These are phyloP conservation scores for Polyommatus iphigenia DNA, from an alignment of 2,888 invertebrate species.

Conservation along the genomic window DNA sequence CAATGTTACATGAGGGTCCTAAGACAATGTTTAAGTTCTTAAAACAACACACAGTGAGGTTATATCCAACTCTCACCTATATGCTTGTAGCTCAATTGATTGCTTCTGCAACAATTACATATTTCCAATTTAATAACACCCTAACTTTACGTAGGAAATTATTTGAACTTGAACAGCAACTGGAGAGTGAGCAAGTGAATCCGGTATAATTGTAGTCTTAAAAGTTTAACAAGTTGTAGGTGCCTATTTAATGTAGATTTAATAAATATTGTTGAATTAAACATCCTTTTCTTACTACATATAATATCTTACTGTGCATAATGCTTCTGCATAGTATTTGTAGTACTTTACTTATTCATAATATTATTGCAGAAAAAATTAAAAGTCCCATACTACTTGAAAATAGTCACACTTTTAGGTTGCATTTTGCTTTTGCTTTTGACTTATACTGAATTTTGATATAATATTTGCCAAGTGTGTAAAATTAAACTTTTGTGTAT, in stretches of 20 bases:
- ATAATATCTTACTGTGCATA: too few species aligned
- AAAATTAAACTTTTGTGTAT: too few species aligned
- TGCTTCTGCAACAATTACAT: conserved; percentile 80
- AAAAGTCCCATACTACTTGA: too few species aligned
- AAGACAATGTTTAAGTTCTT: conserved; percentile 76
- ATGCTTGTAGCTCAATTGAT: conserved; percentile 76
- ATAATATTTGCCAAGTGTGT: too few species aligned
- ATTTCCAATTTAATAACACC: conserved; percentile 80
- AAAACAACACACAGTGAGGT: conserved; percentile 75
- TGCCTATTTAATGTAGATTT: conserved; percentile 38
- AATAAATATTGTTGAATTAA: conserved; percentile 40
- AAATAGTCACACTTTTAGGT: too few species aligned
- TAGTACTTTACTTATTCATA: too few species aligned
- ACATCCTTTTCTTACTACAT: not conserved
- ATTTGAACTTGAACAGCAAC: conserved; percentile 57
- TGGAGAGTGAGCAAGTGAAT: conserved; percentile 41
- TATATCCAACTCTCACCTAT: conserved; percentile 69
- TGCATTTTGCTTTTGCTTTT: too few species aligned
- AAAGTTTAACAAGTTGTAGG: conserved; percentile 30
- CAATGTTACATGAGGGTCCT: conserved; percentile 80
- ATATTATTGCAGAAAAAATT: too few species aligned
- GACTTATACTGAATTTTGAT: too few species aligned
- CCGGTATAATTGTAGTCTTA: not conserved
- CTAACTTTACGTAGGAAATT: conserved; percentile 63
- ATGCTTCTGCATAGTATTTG: too few species aligned